Base-by-base conservation (phyloP, 2,797 vertebrate genomes). In the Notamacropus eugenii region DNA sequence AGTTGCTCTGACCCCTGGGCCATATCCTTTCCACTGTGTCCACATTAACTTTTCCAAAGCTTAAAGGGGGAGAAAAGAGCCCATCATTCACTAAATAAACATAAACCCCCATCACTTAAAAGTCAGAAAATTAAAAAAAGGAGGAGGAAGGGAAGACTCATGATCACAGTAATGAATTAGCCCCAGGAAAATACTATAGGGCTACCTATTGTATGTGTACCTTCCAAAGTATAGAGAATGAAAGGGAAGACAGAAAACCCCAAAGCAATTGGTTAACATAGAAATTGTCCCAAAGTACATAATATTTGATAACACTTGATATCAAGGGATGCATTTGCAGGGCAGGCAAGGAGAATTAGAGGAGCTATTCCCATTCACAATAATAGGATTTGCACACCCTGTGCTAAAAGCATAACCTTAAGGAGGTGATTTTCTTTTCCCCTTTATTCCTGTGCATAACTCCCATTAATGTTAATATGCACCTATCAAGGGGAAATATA, bases 251-350 rank as follows among this genome's bases (percentile, higher is more conserved):
- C 55, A 92, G 93, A 97, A 98, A 97, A 96, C 40, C 56, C 93
- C 67, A 97, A 97, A 98, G 94, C 74, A 96, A n/a, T 93, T 92
- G 19, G 16, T 93, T 92, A 94, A 94, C 4, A n/a, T 12, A 93
- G 95, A 97, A 94, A 57, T 67, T 28, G 0, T 31, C 28, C 67
- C 95, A 92, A 97, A 97, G 9, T 96, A 55, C 55, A 95, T 97
- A 96, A 92, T 95, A 97, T 54, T 10, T 59, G 95, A 97, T 97
- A 97, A 97, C 95, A 97, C 74, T 96, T 97, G 94, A 92, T 95
- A 96, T 94, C 94, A 98, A 97, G 96, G 91, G 62, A 94, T 97
- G 91, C 5, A 94, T 98, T 98, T 97, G 90, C 93, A 97, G 97
- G 94, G 67, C 92, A 98, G 95, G 94, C 12, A 93, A 93, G 92